These are phyloP conservation scores for Brachynemurus nebulosus DNA, from an alignment of 2,888 invertebrate genomes.

Conservation along the genomic window DNA sequence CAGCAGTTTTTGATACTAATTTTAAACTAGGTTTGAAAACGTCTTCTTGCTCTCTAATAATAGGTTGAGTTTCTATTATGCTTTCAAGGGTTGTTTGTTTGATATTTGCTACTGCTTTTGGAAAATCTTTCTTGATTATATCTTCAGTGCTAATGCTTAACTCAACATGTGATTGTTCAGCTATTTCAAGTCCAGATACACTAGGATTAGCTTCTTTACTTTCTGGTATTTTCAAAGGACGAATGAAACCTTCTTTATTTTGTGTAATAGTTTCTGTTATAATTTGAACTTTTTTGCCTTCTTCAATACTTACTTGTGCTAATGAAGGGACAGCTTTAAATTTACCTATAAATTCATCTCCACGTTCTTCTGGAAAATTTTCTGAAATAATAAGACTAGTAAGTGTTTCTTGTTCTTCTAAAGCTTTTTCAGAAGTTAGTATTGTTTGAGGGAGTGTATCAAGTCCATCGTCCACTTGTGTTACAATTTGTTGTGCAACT, in stretches of 20 bases:
- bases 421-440: slow-evolving; percentile 26
- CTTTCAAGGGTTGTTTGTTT: slow-evolving; percentile 25
- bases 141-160: slow-evolving; percentile 15
- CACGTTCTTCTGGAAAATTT: slow-evolving; percentile 34
- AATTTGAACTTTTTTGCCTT: slow-evolving; percentile 35
- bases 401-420: slow-evolving; percentile 31
- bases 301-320: slow-evolving; percentile 34
- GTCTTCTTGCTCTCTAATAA: slow-evolving; percentile 28
- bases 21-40: slow-evolving; percentile 12
- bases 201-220: slow-evolving; percentile 28
- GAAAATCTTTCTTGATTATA: slow-evolving; percentile 8
- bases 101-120: slow-evolving; percentile 22
- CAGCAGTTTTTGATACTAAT: slow-evolving; percentile 30
- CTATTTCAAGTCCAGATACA: slow-evolving; percentile 30
- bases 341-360: slow-evolving; percentile 32
- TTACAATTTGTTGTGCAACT: slow-evolving; percentile 29
- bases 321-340: slow-evolving; percentile 34
- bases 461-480: slow-evolving; percentile 23
- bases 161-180: slow-evolving; percentile 25
- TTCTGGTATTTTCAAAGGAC: slow-evolving; percentile 20
- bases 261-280: slow-evolving; percentile 24
- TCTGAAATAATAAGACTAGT: slow-evolving; percentile 36
- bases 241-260: slow-evolving; percentile 27
- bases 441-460: slow-evolving; percentile 19
- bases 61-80: slow-evolving; percentile 25